Conservation (phyloP, 2,797 vertebrate genomes). For the Graptemys geographica region DNA sequence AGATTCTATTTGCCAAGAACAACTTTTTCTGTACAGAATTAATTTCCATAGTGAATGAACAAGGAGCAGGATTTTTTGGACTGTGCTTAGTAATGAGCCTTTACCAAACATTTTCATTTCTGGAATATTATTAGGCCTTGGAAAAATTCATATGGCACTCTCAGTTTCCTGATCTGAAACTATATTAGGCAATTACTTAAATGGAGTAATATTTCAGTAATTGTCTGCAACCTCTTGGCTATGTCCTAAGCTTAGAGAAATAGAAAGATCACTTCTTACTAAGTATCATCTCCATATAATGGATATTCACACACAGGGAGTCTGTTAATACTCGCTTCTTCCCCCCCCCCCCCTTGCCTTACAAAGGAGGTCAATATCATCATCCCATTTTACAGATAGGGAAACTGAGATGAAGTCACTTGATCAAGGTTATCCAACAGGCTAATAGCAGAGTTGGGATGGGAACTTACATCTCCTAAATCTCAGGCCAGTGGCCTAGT, state of each 20-base stretch:
- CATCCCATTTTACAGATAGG: neutral
- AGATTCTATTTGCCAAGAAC: constrained; percentile 68
- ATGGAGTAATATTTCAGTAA: neutral
- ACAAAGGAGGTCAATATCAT: neutral
- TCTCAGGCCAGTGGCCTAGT: neutral
- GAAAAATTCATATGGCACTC: neutral
- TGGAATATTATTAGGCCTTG: neutral
- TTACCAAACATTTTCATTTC: constrained; percentile 9
- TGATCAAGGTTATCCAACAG: neutral
- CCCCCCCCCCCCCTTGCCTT: neutral
- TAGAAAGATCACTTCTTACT: constrained; percentile 1
- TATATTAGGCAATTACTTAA: neutral
- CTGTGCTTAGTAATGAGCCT: constrained; percentile 15
- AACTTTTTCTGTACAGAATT: constrained; percentile 53
- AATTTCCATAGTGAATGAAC: constrained; percentile 58
- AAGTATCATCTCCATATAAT: constrained; percentile 8
- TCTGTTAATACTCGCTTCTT: neutral
- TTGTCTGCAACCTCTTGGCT: neutral
- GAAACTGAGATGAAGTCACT: neutral
- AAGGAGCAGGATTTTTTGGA: constrained; percentile 69
- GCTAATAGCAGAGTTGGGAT: neutral
- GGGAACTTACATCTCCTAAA: neutral
- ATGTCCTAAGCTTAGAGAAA: neutral
- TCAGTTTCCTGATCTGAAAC: constrained; percentile 17
- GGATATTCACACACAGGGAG: neutral